Evolutionary conservation across 2,888 invertebrate genomes (phyloP).

Genomic region (Oligia latruncula): DNA sequence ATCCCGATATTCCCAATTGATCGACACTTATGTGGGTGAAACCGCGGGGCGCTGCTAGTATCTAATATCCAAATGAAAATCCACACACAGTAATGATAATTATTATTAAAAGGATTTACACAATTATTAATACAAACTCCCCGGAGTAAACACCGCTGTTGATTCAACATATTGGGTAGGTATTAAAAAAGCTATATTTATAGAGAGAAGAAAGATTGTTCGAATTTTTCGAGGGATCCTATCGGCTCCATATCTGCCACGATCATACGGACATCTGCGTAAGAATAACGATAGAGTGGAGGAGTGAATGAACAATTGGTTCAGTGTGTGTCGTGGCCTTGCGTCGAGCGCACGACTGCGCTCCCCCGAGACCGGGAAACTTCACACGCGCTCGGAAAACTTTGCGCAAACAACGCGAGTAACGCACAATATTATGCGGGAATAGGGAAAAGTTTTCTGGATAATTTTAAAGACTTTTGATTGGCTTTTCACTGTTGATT

Average conservation of each 20-base stretch:
- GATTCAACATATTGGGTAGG: constrained; percentile 38
- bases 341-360: constrained; percentile 77
- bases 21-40: no score
- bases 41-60: no score
- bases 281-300: constrained; percentile 86
- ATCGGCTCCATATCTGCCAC: constrained; percentile 77
- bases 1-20: no score
- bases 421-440: constrained; percentile 50
- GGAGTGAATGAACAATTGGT: constrained; percentile 86
- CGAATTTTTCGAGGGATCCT: constrained; percentile 52
- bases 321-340: constrained; percentile 86
- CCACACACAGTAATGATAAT: constrained; percentile 13
- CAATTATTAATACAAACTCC: constrained; percentile 33
- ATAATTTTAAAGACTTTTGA: constrained; percentile 56
- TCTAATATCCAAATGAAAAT: constrained; percentile 19
- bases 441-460: constrained; percentile 44
- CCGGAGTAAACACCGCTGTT: constrained; percentile 43
- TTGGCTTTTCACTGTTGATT: constrained; percentile 54
- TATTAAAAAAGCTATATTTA: constrained; percentile 38
- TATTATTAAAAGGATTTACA: constrained; percentile 28
- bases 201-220: constrained; percentile 28
- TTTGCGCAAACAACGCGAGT: constrained; percentile 62
- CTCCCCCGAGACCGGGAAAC: constrained; percentile 77
- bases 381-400: constrained; percentile 76
- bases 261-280: constrained; percentile 86